These are phyloP conservation scores for Thalassaphorura encarpata DNA, from an alignment of 1,140 invertebrate species.

Conservation along the genomic window DNA sequence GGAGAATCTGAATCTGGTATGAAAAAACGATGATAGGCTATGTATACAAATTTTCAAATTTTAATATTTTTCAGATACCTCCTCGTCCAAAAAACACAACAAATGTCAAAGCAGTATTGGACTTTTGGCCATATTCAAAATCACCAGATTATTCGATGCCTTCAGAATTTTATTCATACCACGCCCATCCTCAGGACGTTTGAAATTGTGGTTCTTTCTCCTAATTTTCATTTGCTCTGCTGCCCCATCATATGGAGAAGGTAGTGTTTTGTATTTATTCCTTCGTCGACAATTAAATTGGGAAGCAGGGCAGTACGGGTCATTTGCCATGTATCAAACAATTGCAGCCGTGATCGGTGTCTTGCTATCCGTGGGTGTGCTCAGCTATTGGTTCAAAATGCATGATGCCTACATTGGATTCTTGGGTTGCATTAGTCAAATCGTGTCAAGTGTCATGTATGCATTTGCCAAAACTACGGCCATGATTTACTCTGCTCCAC, in stretches of 20 bases:
- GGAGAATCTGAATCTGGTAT: too few species aligned
- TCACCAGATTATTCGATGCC: neutral
- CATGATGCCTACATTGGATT: conserved; percentile 4
- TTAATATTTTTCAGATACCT: too few species aligned
- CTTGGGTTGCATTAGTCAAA: conserved; percentile 2
- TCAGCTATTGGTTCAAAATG: conserved; percentile 1
- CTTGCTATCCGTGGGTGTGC: conserved; percentile 1
- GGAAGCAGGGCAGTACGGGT: neutral
- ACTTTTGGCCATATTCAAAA: neutral
- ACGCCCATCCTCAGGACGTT: neutral
- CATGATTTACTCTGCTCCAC: conserved; percentile 7
- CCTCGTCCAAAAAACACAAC: too few species aligned
- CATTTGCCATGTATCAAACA: neutral
- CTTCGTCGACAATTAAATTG: neutral
- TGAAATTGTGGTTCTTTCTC: neutral
- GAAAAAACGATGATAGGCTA: too few species aligned
- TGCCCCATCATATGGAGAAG: neutral
- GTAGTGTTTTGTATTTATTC: neutral
- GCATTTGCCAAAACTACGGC: conserved; percentile 1
- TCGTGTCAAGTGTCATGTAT: conserved; percentile 1
- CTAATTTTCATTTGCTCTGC: neutral
- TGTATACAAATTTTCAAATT: too few species aligned
- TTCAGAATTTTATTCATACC: neutral
- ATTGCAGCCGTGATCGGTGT: neutral
- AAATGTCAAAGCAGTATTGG: too few species aligned